Evolutionary conservation across 30 jellyfish, hydroid and myxozoan genomes (phyloP).

Genomic region (Hydra vulgaris): DNA sequence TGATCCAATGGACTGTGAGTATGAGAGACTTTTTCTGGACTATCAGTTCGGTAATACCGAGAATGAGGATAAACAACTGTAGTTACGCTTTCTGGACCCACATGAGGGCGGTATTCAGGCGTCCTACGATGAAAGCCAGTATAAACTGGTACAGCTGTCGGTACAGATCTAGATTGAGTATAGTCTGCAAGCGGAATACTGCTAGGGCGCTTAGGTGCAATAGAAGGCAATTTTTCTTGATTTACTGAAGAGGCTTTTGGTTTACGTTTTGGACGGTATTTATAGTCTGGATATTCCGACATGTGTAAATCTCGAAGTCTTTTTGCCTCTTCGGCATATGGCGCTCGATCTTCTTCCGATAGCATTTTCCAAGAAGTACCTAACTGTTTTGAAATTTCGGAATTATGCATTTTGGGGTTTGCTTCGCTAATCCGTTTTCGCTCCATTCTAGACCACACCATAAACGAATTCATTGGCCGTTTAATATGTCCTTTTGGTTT

Average conservation of each 20-base stretch:
- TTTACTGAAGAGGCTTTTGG: slow-evolving; percentile 19
- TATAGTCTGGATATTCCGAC: slow-evolving; percentile 87
- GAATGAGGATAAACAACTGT: slow-evolving; percentile 12
- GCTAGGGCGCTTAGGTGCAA: slow-evolving; percentile 9
- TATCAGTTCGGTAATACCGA: slow-evolving; percentile 16
- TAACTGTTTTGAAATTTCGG: slow-evolving; percentile 76
- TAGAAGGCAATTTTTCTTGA: slow-evolving; percentile 8
- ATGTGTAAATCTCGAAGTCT: slow-evolving; percentile 79
- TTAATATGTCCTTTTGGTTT: slow-evolving; percentile 25
- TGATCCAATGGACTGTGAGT: slow-evolving; percentile 22
- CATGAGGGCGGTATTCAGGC: slow-evolving; percentile 4
- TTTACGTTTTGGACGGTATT: slow-evolving; percentile 75
- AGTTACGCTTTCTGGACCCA: slow-evolving; percentile 18
- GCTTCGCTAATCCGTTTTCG: slow-evolving; percentile 71
- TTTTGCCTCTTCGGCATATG: slow-evolving; percentile 85
- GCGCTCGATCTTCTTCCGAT: slow-evolving; percentile 59
- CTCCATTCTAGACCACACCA: slow-evolving; percentile 95
- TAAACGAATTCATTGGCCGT: slow-evolving; percentile 95
- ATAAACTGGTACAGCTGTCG: slow-evolving; percentile 5
- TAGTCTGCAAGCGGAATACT: slow-evolving; percentile 11
- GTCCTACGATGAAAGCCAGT: neutral
- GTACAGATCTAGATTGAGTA: slow-evolving; percentile 13
- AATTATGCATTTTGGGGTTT: slow-evolving; percentile 89
- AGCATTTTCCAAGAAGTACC: slow-evolving; percentile 87
- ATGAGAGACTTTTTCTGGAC: slow-evolving; percentile 12